Base-by-base conservation (phyloP, 1,140 invertebrate genomes). In the Drosophila ercepeae region DNA sequence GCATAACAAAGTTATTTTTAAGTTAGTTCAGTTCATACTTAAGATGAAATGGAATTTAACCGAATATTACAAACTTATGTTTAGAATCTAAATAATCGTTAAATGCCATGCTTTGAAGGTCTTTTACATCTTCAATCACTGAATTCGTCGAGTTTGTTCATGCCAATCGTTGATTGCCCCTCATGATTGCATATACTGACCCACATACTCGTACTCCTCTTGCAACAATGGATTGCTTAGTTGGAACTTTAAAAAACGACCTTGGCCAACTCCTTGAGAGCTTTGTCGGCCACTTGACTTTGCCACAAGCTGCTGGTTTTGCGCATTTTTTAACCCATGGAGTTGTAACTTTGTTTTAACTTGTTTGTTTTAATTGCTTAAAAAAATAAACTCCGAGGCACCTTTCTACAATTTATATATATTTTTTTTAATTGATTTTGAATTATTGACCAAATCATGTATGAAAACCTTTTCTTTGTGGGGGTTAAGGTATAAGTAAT, bases 231-330 rank as follows among this genome's bases (percentile, higher is more conserved):
- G 36, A 8, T 49, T 8, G 9, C 29, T 18, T 16, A 27, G 3
- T 13, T 44, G 11, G 16, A 36, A 3, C 9, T 39, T 4, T 2
- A 32, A 11, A 32, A 11, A 3, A 3, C 9, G 60, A 51, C 63
- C 63, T 53, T 67, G 63, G 39, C 63, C 48, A 67, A 45, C 63
- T 67, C 63, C 63, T 67, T 67, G 27, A 45, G 46, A 53, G n/a
- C 21, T 29, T 19, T n/a, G 18, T 9, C 11, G 25, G 60, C 8
- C 60, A 65, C 36, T 65, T 67, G 34, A 64, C 21, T 21, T 65
- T 51, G 60, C 45, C 25, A 19, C 14, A 23, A 65, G 59, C 16
- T 32, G 25, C 4, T 41, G 11, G 5, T 19, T 34, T 16, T 45
- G 34, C 36, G 32, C 18, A n/a, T 9, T 23, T 45, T 9, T 61